Base-by-base conservation (phyloP, 2,113 vertebrate species). In the Microcebus ravelobensis region DNA sequence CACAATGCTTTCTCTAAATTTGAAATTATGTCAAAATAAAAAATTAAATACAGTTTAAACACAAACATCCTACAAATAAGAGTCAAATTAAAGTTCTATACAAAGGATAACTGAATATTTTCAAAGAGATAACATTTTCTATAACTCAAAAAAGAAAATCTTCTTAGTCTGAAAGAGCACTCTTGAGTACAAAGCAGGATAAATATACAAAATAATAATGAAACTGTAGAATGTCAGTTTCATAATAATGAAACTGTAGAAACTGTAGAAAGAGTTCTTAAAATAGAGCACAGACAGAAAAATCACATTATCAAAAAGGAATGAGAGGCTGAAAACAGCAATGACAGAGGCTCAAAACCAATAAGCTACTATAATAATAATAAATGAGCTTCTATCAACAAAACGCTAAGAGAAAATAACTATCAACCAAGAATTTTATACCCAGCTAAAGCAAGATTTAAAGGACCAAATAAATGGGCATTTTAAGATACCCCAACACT, bases 11-110 rank as follows among this genome's bases (percentile, higher is more conserved):
- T 87, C 82, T 77, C 2, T 85, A 71, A 55, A 9, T 59, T 10
- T 92, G 6, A 95, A 97, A 65, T 90, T 45, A 70, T 8, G 63
- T 92, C 63, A 83, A 87, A 91, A 36, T 36, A 61, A 76, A 70
- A 83, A 86, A 25, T 73, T 74, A 74, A 71, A 83, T 12, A 15
- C 5, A 74, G 36, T 89, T 74, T 73, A 57, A 50, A 50, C 29
- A 85, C 4, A 74, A 85, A 23, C 76, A 79, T 31, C 17, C 50
- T 57, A 25, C 20, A 93, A 50, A 71, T 82, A 96, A 83, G 8
- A 92, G 48, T 45, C n/a, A 88, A 95, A 80, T 59, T 73, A 90
- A 96, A 71, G 48, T 68, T 21, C 50, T 48, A 89, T 8, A 77
- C 17, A 65, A 79, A 55, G 4, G 17, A 63, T 82, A 96, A 52